Percentiles rank a stretch among this genome's conserved stretches.
These are phyloP conservation scores for Crematogaster levior DNA, from an alignment of 2,888 invertebrate species.

Conservation along the genomic window DNA sequence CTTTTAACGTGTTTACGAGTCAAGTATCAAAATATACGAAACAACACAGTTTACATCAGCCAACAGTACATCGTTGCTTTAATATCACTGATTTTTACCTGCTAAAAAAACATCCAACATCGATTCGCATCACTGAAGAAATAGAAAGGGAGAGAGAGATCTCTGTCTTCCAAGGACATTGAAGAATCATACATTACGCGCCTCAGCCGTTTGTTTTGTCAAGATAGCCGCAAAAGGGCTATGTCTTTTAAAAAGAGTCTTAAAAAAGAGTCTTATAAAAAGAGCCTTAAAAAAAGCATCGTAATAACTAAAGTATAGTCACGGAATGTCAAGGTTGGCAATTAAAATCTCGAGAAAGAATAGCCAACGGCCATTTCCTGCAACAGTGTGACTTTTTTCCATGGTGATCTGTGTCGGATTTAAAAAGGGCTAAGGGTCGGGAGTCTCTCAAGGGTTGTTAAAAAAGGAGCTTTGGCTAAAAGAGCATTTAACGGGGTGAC, in stretches of 20 bases:
- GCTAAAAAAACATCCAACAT: neutral
- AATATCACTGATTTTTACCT: conserved; percentile 16
- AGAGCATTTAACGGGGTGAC: conserved; percentile 83
- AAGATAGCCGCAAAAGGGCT: conserved; percentile 55
- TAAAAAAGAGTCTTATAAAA: conserved; percentile 63
- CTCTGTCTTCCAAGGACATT: conserved; percentile 73
- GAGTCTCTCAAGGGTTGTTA: conserved; percentile 84
- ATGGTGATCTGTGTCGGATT: conserved; percentile 55
- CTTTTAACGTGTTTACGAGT: neutral
- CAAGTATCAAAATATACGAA: neutral
- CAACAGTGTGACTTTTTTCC: conserved; percentile 83
- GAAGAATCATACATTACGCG: conserved; percentile 61
- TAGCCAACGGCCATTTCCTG: conserved; percentile 81
- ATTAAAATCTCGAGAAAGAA: conserved; percentile 77
- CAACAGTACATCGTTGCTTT: neutral
- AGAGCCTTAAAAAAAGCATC: conserved; percentile 68
- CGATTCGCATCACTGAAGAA: neutral
- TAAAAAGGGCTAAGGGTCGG: conserved; percentile 59
- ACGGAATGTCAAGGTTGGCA: conserved; percentile 82
- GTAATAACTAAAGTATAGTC: conserved; percentile 71
- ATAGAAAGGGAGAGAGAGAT: neutral
- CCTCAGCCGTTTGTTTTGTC: neutral
- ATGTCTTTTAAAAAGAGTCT: conserved; percentile 26
- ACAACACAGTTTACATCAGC: conserved; percentile 9
- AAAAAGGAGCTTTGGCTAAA: conserved; percentile 77